Evolutionary conservation across 30 jellyfish, hydroid and myxozoan genomes (phyloP).

Genomic region (Aurelia sp.): DNA sequence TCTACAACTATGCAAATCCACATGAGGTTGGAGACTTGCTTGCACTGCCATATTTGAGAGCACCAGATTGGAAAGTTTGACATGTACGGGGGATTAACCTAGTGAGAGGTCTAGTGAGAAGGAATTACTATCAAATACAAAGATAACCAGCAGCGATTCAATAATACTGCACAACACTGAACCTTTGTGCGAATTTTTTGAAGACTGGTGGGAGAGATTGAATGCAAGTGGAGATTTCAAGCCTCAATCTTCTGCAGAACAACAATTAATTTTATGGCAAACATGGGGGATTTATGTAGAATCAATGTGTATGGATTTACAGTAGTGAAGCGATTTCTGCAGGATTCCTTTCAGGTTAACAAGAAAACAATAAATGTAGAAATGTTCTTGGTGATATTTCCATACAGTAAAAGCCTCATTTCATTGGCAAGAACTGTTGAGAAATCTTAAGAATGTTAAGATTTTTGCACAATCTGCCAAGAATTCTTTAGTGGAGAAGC

Average conservation of each 20-base stretch:
- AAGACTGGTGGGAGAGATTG: constrained; percentile 48
- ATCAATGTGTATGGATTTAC: constrained; percentile 40
- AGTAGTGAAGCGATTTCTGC: constrained; percentile 30
- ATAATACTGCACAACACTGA: constrained; percentile 5
- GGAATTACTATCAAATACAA: constrained; percentile 1
- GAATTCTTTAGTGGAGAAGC: no score
- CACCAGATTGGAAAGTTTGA: no score
- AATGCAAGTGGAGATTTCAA: constrained; percentile 42
- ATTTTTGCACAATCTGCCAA: no score
- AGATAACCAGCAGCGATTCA: constrained; percentile 24
- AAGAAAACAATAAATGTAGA: no score
- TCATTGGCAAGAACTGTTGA: not conserved
- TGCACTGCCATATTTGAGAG: constrained; percentile 9
- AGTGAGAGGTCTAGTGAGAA: no score
- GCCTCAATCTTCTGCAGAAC: constrained; percentile 36
- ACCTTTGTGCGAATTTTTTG: constrained; percentile 23
- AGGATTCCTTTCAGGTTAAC: no score
- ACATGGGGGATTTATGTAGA: constrained; percentile 3
- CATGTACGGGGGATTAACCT: no score
- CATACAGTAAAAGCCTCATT: no score
- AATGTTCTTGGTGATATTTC: no score
- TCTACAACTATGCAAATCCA: constrained; percentile 29
- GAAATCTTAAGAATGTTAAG: no score
- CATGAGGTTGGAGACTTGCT: constrained; percentile 37
- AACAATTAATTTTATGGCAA: constrained; percentile 7